Evolutionary conservation across 35 echinoderm and acorn worm species (phyloP), one percentile per base, ranked within the genome.

Genomic region (Diadema setosum): DNA sequence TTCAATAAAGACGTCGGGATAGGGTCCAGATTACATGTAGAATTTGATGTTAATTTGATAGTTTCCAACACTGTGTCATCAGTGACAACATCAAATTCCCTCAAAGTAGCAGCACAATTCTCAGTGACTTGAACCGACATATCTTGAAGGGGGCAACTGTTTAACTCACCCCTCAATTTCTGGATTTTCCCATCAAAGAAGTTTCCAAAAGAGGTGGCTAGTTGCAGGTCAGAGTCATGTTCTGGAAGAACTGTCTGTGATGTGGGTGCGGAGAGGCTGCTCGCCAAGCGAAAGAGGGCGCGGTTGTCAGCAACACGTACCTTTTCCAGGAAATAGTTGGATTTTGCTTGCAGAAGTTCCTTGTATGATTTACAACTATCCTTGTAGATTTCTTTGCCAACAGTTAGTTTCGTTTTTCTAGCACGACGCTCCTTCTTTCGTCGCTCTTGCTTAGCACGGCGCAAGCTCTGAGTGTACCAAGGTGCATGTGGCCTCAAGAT

Each of bases 401-500:
- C 76, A 81, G 76, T 45, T 20, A 81, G 76, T 25, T 44, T 44
- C n/a, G 76, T 42, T 45, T 81, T 81, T 3, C 16, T 26, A 81
- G 23, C 76, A 81, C 35, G 43, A 81, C 76, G 76, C 41, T 84
- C 81, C 25, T 17, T 25, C 17, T 30, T 46, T 35, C 81, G 45
- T 59, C 49, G 44, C 37, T 84, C 50, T 30, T 84, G 81, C 33
- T 84, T 84, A 3, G 81, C 81, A 3, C 36, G 23, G n/a, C 81
- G 45, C 27, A 84, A 37, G 9, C 49, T 55, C 7, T 84, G 6
- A 8, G 48, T 55, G 37, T 57, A 84, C 81, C 81, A 84, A 55
- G 81, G 81, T 33, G 81, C 81, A 84, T 84, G 44, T 5, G 49
- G 81, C 59, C 81, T 55, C 3, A 84, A 59, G 18, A 84, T 59